A percentile compares a stretch with the other conserved stretches of the same genome.
Evolutionary conservation across 1,140 invertebrate species (phyloP).

Genomic region (Danaus plexippus): DNA sequence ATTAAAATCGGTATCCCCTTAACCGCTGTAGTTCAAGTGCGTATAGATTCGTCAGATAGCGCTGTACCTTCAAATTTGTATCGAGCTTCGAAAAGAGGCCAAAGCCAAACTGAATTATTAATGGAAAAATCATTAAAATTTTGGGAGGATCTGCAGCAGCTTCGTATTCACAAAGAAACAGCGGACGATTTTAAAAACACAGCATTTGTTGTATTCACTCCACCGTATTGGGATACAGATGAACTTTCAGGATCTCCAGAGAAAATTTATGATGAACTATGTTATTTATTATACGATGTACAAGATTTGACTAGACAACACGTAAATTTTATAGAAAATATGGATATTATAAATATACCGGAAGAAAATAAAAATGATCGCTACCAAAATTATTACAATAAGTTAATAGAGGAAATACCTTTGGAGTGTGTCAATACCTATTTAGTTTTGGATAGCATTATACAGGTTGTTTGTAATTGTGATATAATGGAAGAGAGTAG

Average conservation of each 20-base stretch:
- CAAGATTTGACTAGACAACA: slow-evolving; percentile 70
- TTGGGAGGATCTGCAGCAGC: slow-evolving; percentile 53
- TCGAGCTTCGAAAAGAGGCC: slow-evolving; percentile 32
- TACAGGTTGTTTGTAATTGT: slow-evolving; percentile 46
- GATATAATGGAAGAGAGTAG: slow-evolving; percentile 26
- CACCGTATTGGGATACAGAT: slow-evolving; percentile 42
- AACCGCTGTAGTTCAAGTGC: slow-evolving; percentile 58
- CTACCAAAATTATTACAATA: slow-evolving; percentile 40
- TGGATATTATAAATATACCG: slow-evolving; percentile 56
- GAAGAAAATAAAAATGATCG: slow-evolving; percentile 15
- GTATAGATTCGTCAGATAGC: slow-evolving; percentile 31
- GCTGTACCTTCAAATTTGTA: slow-evolving; percentile 29
- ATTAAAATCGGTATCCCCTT: slow-evolving; percentile 66
- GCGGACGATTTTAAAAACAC: slow-evolving; percentile 54
- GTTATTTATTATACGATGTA: slow-evolving; percentile 69
- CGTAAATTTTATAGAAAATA: slow-evolving; percentile 62
- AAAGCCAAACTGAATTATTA: slow-evolving; percentile 49
- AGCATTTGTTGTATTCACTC: slow-evolving; percentile 62
- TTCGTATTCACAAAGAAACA: slow-evolving; percentile 36
- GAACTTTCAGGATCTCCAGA: slow-evolving; percentile 42
- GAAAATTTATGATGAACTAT: slow-evolving; percentile 69
- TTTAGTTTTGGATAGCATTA: slow-evolving; percentile 61
- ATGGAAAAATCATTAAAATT: slow-evolving; percentile 44
- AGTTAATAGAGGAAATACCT: slow-evolving; percentile 48
- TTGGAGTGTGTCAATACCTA: slow-evolving; percentile 59